Evolutionary conservation across 2,797 vertebrate genomes (phyloP).

Genomic region (Urosaurus nigricauda): DNA sequence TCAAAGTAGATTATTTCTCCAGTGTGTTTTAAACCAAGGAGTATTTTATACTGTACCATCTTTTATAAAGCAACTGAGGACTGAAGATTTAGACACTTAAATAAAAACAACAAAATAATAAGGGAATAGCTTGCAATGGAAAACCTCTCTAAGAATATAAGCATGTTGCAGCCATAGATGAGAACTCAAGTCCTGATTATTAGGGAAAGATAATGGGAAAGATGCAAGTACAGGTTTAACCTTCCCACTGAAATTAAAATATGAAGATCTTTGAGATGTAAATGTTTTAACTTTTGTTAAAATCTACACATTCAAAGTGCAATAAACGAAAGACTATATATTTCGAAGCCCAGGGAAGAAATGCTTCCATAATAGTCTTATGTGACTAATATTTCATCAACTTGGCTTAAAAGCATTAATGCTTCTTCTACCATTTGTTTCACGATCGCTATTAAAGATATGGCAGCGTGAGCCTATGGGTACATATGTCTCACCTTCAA

Average conservation of each 20-base stretch:
- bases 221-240: neutral
- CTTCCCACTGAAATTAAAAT: neutral
- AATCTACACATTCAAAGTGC: neutral
- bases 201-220: neutral
- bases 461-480: conserved; percentile 8
- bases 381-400: neutral
- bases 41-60: neutral
- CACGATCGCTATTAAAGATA: neutral
- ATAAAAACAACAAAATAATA: neutral
- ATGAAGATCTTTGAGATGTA: neutral
- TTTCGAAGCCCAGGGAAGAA: neutral
- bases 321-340: neutral
- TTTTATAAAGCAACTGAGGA: neutral
- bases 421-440: neutral
- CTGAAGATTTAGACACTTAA: neutral
- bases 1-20: conserved; percentile 17
- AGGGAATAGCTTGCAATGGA: conserved; percentile 13
- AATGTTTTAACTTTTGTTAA: neutral
- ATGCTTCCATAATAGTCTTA: neutral
- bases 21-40: neutral
- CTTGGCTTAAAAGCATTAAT: neutral
- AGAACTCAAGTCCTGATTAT: neutral
- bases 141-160: neutral
- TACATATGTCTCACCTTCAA: conserved; percentile 64
- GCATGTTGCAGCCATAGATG: neutral